Base-by-base conservation (phyloP, 1,140 invertebrate genomes). In the Hyles vespertilio region DNA sequence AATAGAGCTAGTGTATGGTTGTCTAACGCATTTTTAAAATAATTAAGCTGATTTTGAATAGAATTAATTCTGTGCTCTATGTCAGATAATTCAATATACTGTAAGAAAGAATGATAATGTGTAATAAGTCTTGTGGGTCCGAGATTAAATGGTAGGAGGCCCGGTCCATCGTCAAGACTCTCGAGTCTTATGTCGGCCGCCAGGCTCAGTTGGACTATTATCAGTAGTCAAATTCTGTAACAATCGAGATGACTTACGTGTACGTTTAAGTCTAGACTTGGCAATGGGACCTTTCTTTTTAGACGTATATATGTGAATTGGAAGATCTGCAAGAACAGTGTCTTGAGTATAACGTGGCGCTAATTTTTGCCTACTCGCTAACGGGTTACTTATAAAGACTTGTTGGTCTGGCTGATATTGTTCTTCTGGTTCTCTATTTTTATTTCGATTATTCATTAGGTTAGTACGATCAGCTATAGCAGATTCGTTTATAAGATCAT, bases 251-350 rank as follows among this genome's bases (percentile, higher is more conserved):
- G 43, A 63, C 32, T 68, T 70, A 63, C 58, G 54, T 46, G 55
- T 36, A 32, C 71, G 59, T 48, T 74, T 71, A 2, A 69, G 51
- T 0, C 59, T 51, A 12, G 58, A 61, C 44, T 71, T 71, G 7
- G 67, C 58, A 44, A 70, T 49, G 11, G 53, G 62, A 2, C 65
- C 59, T 22, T 48, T 47, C 51, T 74, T 69, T 53, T 63, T 71
- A 0, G 53, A 58, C 0, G 66, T 69, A n/a, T 74, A 71, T 32
- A 69, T 72, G 47, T 74, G 63, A 4, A 69, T 69, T 22, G 66
- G 69, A 7, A 74, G 51, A 48, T 74, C 59, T 9, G 63, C 63
- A 7, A 69, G 40, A 1, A 74, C 62, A 32, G 40, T 69, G 44
- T 72, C 65, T 8, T 62, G 58, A 3, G 65, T 69, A 48, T 61